Evolutionary conservation across 1,140 invertebrate species (phyloP), one percentile per base, ranked within the genome.

Genomic region (Heliconius himera): DNA sequence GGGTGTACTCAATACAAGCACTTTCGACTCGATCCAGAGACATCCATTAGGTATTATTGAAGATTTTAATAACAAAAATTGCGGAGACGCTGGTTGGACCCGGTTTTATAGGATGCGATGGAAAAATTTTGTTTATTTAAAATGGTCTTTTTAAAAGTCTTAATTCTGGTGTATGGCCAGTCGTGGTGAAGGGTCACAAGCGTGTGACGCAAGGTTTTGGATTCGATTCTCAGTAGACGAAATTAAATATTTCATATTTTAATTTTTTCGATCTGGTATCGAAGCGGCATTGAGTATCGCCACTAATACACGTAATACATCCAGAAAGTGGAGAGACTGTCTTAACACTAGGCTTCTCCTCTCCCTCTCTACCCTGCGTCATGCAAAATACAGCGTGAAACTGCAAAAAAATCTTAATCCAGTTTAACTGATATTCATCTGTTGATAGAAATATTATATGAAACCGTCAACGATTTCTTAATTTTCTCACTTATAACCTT

Each of bases 21-120:
- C 87, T 87, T 88, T 88, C 83, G 85, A 84, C 81, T 85, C 84
- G 87, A 91, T 89, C 83, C 85, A 74, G 89, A 90, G 91, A 93
- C 91, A 93, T 95, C 93, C 94, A 95, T 95, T 95, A 94, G 94
- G 90, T 92, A 94, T 94, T 95, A 95, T 95, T 95, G 94, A 94
- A 95, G 94, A 95, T 95, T 95, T 94, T 94, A 95, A 95, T 95
- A 95, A 95, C 91, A 92, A 91, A 93, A 95, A 94, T 94, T 94
- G 94, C 92, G 77, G 84, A 84, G 84, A 87, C 83, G 86, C 70
- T 81, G 60, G 26, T 73, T 81, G 60, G 26, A 54, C 26, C 73
- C 79, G 83, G 16, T 18, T 85, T 84, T 80, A 78, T 73, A 84
- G 56, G 8, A 56, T 56, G 70, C 72, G 74, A 76, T 74, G 70